A percentile compares a stretch with the other conserved stretches of the same genome.
Conservation (phyloP, 2,113 vertebrate genomes). For the Phalacrocorax pelagicus region DNA sequence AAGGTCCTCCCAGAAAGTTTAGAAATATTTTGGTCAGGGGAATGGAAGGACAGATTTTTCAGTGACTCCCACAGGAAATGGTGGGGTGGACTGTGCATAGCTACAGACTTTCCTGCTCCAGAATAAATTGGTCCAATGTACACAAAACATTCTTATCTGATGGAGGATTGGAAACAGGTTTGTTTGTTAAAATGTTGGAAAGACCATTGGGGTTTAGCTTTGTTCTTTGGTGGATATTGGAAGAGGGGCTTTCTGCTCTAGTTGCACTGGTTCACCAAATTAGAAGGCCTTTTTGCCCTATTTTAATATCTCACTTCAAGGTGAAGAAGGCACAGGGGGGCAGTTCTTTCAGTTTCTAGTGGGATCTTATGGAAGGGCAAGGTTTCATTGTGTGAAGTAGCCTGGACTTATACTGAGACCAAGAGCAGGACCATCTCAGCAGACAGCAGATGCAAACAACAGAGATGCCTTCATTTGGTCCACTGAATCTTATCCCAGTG, state of each 20-base stretch:
- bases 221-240: background rate
- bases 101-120: slow-evolving; percentile 41
- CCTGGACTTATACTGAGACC: background rate
- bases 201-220: background rate
- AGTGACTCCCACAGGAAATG: slow-evolving; percentile 52
- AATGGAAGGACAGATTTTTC: slow-evolving; percentile 24
- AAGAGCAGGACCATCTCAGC: background rate
- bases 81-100: background rate
- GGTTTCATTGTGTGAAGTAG: background rate
- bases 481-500: background rate
- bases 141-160: slow-evolving; percentile 57
- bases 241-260: background rate
- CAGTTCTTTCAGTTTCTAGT: background rate
- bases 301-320: background rate
- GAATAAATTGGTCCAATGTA: slow-evolving; percentile 1
- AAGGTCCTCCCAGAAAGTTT: background rate
- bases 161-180: slow-evolving; percentile 31
- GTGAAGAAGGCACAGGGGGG: background rate
- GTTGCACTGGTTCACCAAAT: background rate
- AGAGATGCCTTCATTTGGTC: background rate
- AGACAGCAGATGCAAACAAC: background rate
- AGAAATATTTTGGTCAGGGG: slow-evolving; percentile 30
- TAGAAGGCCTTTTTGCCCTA: background rate
- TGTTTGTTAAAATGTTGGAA: background rate
- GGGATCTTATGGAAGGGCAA: background rate